Evolutionary conservation across 1,140 invertebrate species (phyloP).

Genomic region (Bombus cullumanus): DNA sequence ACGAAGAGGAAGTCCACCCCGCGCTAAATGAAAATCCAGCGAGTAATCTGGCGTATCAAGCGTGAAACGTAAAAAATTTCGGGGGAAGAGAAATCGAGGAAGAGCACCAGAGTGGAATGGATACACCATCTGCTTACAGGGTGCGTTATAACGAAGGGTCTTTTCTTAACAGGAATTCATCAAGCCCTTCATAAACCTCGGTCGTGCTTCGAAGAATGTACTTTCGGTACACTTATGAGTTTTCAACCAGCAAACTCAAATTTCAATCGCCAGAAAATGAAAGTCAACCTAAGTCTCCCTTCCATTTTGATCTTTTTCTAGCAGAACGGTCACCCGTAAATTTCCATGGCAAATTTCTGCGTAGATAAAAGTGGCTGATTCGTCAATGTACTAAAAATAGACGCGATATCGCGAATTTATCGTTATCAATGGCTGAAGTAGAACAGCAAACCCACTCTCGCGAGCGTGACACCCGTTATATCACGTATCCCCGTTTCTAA

Average conservation of each 20-base stretch:
- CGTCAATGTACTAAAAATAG: conserved; percentile 59
- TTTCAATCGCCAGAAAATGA: background rate
- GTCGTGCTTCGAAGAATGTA: conserved; percentile 30
- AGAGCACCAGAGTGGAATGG: conserved; percentile 6
- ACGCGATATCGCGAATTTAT: conserved; percentile 55
- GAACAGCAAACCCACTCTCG: background rate
- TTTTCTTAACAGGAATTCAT: conserved; percentile 51
- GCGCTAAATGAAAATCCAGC: conserved; percentile 36
- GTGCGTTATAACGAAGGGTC: conserved; percentile 42
- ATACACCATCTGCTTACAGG: conserved; percentile 55
- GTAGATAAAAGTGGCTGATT: background rate
- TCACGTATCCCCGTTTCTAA: conserved; percentile 40
- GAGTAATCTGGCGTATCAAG: conserved; percentile 61
- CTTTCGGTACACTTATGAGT: background rate
- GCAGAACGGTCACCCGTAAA: too few relatives aligned
- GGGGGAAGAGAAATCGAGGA: background rate
- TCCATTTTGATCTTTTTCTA: background rate
- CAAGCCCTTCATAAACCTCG: conserved; percentile 43
- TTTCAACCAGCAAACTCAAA: background rate
- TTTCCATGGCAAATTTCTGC: conserved; percentile 7
- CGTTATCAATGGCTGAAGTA: conserved; percentile 52
- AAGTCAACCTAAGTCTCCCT: background rate
- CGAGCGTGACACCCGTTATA: conserved; percentile 47
- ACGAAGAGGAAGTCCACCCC: conserved; percentile 39
- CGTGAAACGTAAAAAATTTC: conserved; percentile 27